Percentiles rank a stretch among this genome's conserved stretches.
phyloP scores from a whole-genome alignment of 1,140 invertebrate genomes.

The Zaprionus lachaisei region DNA sequence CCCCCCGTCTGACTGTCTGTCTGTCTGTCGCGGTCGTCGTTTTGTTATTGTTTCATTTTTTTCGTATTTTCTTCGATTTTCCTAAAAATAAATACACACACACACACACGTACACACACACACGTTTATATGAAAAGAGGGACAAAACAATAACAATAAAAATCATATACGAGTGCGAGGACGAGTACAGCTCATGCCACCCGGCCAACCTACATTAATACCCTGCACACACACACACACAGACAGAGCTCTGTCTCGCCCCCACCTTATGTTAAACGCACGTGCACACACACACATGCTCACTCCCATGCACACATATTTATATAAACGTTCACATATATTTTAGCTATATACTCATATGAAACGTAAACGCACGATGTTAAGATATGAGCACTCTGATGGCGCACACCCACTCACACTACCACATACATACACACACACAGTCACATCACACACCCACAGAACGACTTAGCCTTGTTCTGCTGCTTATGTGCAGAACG shows the following conservation, averaged over 20 bases:
- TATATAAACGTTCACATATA: constrained; percentile 24
- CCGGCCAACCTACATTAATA: constrained; percentile 15
- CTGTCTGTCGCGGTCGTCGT: constrained; percentile 26
- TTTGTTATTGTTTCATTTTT: constrained; percentile 80
- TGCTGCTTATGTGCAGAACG: constrained; percentile 9
- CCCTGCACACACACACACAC: constrained; percentile 1
- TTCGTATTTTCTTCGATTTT: constrained; percentile 73
- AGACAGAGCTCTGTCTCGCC: background rate
- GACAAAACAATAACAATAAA: constrained; percentile 84
- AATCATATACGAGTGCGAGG: constrained; percentile 62
- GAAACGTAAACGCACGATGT: constrained; percentile 56
- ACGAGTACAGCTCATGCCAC: constrained; percentile 35
- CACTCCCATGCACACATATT: constrained; percentile 4
- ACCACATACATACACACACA: background rate
- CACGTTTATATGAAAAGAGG: constrained; percentile 48
- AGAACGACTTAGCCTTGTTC: background rate
- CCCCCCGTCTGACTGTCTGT: constrained; percentile 13
- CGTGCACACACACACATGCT: constrained; percentile 25
- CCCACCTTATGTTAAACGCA: constrained; percentile 20
- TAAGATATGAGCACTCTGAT: constrained; percentile 69
- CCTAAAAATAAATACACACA: constrained; percentile 38
- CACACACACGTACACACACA: constrained; percentile 12
- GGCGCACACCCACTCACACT: constrained; percentile 11
- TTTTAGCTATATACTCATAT: constrained; percentile 43
- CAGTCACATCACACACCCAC: background rate